Evolutionary conservation across 2,888 invertebrate species (phyloP).

Genomic region (Brachynemurus nebulosus): DNA sequence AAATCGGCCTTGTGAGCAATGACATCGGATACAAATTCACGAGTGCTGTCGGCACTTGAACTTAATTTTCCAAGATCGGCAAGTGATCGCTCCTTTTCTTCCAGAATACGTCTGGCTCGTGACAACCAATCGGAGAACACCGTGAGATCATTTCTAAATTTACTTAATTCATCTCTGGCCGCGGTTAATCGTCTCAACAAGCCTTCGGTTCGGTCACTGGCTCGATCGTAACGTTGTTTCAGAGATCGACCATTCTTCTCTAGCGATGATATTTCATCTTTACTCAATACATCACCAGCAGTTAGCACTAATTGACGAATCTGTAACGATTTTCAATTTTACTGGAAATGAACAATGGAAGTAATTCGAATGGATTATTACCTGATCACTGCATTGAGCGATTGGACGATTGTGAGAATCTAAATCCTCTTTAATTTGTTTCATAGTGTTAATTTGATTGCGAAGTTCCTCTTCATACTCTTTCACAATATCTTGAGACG

Average conservation of each 20-base stretch:
- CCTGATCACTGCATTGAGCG: conserved; percentile 64
- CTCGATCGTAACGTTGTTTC: conserved; percentile 68
- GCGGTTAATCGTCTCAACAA: conserved; percentile 60
- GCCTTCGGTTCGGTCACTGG: conserved; percentile 65
- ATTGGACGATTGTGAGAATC: conserved; percentile 76
- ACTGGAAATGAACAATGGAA: no score
- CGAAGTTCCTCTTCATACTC: conserved; percentile 76
- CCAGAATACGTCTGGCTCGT: conserved; percentile 60
- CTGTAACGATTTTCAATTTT: no score
- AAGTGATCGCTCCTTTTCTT: conserved; percentile 73
- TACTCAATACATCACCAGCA: conserved; percentile 81
- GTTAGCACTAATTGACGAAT: conserved; percentile 80
- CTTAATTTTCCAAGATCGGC: conserved; percentile 60
- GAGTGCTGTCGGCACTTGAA: conserved; percentile 61
- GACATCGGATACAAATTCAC: conserved; percentile 84
- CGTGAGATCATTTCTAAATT: conserved; percentile 68
- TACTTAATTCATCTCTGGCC: conserved; percentile 77
- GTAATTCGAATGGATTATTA: no score
- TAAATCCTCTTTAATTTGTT: conserved; percentile 82
- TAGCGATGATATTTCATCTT: conserved; percentile 76
- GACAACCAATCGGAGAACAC: conserved; percentile 77
- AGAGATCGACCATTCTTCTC: conserved; percentile 77
- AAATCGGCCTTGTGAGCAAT: conserved; percentile 93
- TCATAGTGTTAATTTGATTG: conserved; percentile 74
- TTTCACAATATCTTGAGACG: conserved; percentile 72